Conservation (phyloP, 2,888 invertebrate species). For the Phortica okadai region DNA sequence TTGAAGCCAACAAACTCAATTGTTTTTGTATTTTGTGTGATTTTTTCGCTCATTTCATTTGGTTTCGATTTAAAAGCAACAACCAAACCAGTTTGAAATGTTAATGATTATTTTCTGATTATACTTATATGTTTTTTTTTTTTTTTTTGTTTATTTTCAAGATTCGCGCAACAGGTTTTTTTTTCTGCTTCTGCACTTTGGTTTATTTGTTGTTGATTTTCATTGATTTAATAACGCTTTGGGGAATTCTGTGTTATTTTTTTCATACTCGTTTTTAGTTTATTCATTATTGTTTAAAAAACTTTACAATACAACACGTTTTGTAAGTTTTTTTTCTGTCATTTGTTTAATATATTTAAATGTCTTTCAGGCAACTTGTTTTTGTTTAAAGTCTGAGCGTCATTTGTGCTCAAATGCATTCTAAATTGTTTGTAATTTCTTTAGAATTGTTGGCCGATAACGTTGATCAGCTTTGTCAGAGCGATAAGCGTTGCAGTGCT, state of each 20-base stretch:
- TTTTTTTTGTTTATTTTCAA: constrained; percentile 1
- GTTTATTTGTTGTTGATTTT: not conserved
- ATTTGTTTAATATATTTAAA: not conserved
- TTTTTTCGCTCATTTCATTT: not conserved
- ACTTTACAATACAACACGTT: not conserved
- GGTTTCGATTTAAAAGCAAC: not conserved
- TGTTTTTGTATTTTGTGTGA: constrained; percentile 4
- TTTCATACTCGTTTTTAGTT: not conserved
- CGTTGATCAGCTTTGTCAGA: too few relatives aligned
- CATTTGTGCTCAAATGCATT: too few relatives aligned
- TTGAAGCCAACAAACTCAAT: not conserved
- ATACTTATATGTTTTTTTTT: not conserved
- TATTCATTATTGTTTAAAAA: not conserved
- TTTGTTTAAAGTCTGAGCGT: too few relatives aligned
- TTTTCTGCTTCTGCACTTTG: not conserved
- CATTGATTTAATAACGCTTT: not conserved
- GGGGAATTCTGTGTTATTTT: not conserved
- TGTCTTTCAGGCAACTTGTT: not conserved
- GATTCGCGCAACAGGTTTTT: constrained; percentile 23
- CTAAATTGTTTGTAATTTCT: too few relatives aligned
- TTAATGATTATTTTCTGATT: constrained; percentile 7
- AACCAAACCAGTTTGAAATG: not conserved
- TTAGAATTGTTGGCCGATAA: too few relatives aligned
- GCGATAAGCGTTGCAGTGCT: too few relatives aligned
- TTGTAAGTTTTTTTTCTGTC: not conserved